These are phyloP conservation scores for Exaiptasia diaphana DNA, from an alignment of 64 coral and sea anemone genomes.

Conservation along the genomic window DNA sequence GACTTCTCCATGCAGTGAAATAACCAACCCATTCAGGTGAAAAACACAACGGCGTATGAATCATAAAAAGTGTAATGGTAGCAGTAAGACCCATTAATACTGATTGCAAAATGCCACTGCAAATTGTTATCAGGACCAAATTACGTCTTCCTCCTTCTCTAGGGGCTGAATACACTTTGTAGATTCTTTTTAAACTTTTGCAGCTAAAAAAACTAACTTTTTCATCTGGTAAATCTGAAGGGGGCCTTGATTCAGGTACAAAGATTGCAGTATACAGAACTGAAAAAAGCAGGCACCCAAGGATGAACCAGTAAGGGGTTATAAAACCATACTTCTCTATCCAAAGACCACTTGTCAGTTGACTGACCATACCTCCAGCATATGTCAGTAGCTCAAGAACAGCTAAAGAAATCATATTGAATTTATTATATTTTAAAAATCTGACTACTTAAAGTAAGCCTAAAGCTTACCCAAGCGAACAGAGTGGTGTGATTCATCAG, in stretches of 20 bases:
- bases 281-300: conserved; percentile 22
- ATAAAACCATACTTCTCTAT: conserved; percentile 59
- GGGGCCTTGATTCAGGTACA: conserved; percentile 61
- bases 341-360: conserved; percentile 87
- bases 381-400: conserved; percentile 70
- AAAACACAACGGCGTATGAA: conserved; percentile 76
- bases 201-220: conserved; percentile 24
- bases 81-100: conserved; percentile 8
- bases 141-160: conserved; percentile 3
- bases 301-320: conserved; percentile 67
- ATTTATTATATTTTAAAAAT: background rate
- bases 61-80: conserved; percentile 46
- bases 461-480: conserved; percentile 80
- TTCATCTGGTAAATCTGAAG: background rate
- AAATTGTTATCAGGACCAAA: conserved; percentile 47
- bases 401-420: background rate
- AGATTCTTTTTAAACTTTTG: background rate
- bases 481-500: conserved; percentile 46
- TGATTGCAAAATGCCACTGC: background rate
- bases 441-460: too few relatives aligned
- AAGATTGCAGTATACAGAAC: conserved; percentile 40
- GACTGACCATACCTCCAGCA: conserved; percentile 63
- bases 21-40: conserved; percentile 69
- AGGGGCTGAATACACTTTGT: conserved; percentile 24
- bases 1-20: conserved; percentile 52